phyloP scores from a whole-genome alignment of 2,888 invertebrate genomes.

The Eristalis tenax region DNA sequence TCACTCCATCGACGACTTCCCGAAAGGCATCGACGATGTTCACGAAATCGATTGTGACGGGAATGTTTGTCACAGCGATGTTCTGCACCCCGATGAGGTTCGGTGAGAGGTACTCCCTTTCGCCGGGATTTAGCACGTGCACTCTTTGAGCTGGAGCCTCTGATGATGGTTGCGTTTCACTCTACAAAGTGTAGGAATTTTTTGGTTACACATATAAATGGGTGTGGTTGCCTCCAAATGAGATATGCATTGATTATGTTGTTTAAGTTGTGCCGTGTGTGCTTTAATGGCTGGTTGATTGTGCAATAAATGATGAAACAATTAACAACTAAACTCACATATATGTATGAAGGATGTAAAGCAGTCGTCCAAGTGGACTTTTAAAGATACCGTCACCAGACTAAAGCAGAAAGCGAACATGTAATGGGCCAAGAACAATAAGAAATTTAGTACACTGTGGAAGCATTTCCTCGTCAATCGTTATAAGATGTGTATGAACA shows the following conservation, averaged over 20 bases:
- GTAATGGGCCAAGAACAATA: too few relatives aligned
- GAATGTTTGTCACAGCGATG: slow-evolving; percentile 79
- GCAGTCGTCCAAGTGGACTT: background rate
- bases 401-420: background rate
- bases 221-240: slow-evolving; percentile 5
- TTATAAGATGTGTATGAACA: too few relatives aligned
- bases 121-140: slow-evolving; percentile 79
- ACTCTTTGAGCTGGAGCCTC: slow-evolving; percentile 77
- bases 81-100: slow-evolving; percentile 79
- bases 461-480: too few relatives aligned
- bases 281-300: slow-evolving; percentile 7
- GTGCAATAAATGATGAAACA: slow-evolving; percentile 9
- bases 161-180: slow-evolving; percentile 72
- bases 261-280: slow-evolving; percentile 5
- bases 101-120: slow-evolving; percentile 79
- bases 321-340: background rate
- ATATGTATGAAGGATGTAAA: background rate
- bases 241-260: slow-evolving; percentile 1
- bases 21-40: slow-evolving; percentile 80
- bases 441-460: too few relatives aligned
- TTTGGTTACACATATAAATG: slow-evolving; percentile 42
- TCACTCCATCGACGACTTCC: slow-evolving; percentile 79
- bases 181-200: slow-evolving; percentile 55
- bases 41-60: slow-evolving; percentile 78
- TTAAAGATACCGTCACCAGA: slow-evolving; percentile 31